A percentile compares a stretch with the other conserved stretches of the same genome.
Conservation (phyloP, 2,113 vertebrate species). For the Jacana jacana region DNA sequence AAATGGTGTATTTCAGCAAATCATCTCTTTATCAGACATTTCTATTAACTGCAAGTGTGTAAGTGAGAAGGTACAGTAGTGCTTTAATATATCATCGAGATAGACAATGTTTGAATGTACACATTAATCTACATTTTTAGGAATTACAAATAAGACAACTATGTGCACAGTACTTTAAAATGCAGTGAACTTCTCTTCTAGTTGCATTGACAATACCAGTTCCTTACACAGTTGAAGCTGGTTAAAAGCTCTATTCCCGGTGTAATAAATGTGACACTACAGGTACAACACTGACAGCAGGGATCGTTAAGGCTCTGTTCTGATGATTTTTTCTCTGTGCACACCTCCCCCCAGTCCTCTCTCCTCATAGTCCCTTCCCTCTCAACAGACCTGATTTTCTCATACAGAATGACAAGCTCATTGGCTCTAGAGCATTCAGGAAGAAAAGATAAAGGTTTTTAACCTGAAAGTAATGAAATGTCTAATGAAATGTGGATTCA, state of each 20-base stretch:
- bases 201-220: constrained; percentile 1
- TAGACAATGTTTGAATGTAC: constrained; percentile 17
- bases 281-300: constrained; percentile 36
- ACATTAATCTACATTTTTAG: constrained; percentile 18
- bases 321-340: constrained; percentile 11
- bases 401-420: not conserved
- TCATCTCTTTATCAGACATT: not conserved
- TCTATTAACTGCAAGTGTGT: constrained; percentile 3
- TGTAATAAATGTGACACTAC: constrained; percentile 36
- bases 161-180: constrained; percentile 39
- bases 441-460: not conserved
- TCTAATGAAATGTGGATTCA: not conserved
- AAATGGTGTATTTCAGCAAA: not conserved
- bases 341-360: not conserved
- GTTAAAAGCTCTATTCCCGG: constrained; percentile 13
- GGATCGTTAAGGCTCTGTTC: constrained; percentile 45
- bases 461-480: not conserved
- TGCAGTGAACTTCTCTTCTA: not conserved
- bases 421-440: not conserved
- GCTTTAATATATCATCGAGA: constrained; percentile 30
- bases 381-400: not conserved
- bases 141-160: constrained; percentile 31
- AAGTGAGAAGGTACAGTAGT: not conserved
- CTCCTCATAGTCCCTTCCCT: not conserved
- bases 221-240: constrained; percentile 11